phyloP scores from a whole-genome alignment of 2,797 vertebrate genomes.

The Leuciscus waleckii region DNA sequence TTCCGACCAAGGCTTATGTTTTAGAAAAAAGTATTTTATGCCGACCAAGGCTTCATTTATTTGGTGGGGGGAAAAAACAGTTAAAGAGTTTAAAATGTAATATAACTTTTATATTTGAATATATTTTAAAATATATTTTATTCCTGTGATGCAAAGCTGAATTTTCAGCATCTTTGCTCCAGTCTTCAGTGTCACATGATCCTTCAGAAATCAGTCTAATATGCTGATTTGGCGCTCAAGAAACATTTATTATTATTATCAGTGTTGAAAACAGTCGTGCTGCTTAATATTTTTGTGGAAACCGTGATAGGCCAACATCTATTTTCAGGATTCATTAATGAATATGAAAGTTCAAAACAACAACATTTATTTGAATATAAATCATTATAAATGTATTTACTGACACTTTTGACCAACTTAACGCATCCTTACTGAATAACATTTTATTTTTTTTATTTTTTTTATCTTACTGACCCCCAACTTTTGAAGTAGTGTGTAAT shows the following conservation, averaged over 20 bases:
- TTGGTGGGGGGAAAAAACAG: too few relatives aligned
- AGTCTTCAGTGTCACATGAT: not conserved
- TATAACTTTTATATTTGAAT: too few relatives aligned
- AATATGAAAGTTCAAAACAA: too few relatives aligned
- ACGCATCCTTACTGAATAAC: not conserved
- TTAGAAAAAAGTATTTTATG: not conserved
- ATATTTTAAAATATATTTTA: too few relatives aligned
- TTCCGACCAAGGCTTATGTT: too few relatives aligned
- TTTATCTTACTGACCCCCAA: not conserved
- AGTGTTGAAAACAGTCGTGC: not conserved
- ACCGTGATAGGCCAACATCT: not conserved
- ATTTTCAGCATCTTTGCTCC: not conserved
- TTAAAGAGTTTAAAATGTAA: not conserved
- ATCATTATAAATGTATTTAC: not conserved
- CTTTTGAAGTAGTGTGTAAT: not conserved
- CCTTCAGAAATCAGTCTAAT: not conserved
- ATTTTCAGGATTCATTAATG: too few relatives aligned
- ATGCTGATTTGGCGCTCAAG: not conserved
- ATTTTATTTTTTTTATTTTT: not conserved
- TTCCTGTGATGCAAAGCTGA: not conserved
- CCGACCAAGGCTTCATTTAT: too few relatives aligned
- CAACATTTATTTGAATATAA: not conserved
- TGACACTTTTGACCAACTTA: not conserved
- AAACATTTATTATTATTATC: not conserved
- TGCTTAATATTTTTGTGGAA: not conserved